phyloP scores from a whole-genome alignment of 2,113 vertebrate genomes.

The Bufo bufo region DNA sequence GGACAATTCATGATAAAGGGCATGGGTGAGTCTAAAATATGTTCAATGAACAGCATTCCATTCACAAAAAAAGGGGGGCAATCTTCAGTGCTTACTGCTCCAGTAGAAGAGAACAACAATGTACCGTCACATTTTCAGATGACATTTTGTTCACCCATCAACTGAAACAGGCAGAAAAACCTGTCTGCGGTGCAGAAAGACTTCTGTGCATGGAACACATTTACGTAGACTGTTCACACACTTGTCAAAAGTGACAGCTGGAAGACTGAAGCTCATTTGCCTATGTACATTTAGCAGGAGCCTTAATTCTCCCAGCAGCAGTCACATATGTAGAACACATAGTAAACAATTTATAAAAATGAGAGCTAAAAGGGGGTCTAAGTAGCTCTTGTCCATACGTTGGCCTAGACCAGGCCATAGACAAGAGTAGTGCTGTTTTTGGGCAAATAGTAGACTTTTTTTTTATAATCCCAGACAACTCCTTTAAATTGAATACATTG shows the following conservation, averaged over 20 bases:
- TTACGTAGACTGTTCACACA: not conserved
- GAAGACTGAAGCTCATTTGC: not conserved
- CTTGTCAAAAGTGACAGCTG: not conserved
- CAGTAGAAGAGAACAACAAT: not conserved
- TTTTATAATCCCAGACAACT: too few species aligned
- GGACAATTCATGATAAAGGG: constrained; percentile 20
- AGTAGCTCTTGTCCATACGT: too few species aligned
- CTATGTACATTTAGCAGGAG: not conserved
- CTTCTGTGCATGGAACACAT: not conserved
- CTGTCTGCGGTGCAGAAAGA: not conserved
- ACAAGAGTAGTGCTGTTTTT: too few species aligned
- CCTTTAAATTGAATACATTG: too few species aligned
- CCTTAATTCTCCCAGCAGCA: not conserved
- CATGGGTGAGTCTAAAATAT: not conserved
- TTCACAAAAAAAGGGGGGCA: not conserved
- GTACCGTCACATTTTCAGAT: not conserved
- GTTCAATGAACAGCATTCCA: not conserved
- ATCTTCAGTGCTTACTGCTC: not conserved
- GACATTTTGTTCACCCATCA: not conserved
- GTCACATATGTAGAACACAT: not conserved
- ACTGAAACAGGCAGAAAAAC: not conserved
- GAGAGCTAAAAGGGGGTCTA: too few species aligned
- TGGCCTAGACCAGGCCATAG: too few species aligned
- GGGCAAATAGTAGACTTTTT: too few species aligned
- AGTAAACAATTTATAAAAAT: not conserved